phyloP scores from a whole-genome alignment of 2,888 invertebrate genomes.

The Lycaena phlaeas region DNA sequence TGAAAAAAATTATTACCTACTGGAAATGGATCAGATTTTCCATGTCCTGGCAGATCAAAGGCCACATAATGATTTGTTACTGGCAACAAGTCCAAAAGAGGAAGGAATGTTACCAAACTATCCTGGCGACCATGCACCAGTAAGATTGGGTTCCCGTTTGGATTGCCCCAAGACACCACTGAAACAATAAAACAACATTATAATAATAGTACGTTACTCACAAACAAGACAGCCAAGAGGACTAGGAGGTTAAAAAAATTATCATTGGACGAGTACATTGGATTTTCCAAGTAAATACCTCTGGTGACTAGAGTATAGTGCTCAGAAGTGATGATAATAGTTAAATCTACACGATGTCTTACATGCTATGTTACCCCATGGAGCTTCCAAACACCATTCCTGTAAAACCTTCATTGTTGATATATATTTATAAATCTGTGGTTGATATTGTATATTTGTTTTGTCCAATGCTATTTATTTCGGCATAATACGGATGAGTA shows the following conservation, averaged over 20 bases:
- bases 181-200: constrained; percentile 23
- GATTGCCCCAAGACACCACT: constrained; percentile 75
- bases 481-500: too few species aligned
- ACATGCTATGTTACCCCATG: constrained; percentile 74
- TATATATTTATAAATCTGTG: too few species aligned
- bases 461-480: not conserved
- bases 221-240: too few species aligned
- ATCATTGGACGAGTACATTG: too few species aligned
- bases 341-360: constrained; percentile 26
- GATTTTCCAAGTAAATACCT: too few species aligned
- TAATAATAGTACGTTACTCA: not conserved
- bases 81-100: constrained; percentile 67
- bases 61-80: constrained; percentile 40
- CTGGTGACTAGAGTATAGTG: too few species aligned
- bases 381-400: constrained; percentile 58
- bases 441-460: not conserved
- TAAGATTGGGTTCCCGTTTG: constrained; percentile 60
- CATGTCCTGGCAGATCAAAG: constrained; percentile 76
- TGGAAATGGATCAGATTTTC: constrained; percentile 70
- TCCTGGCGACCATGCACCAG: constrained; percentile 76
- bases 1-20: constrained; percentile 29
- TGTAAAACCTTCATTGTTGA: constrained; percentile 24
- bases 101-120: constrained; percentile 74
- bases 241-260: too few species aligned
- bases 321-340: too few species aligned